Base-by-base conservation (phyloP, 2,888 invertebrate genomes). In the Cephus pygmeus region DNA sequence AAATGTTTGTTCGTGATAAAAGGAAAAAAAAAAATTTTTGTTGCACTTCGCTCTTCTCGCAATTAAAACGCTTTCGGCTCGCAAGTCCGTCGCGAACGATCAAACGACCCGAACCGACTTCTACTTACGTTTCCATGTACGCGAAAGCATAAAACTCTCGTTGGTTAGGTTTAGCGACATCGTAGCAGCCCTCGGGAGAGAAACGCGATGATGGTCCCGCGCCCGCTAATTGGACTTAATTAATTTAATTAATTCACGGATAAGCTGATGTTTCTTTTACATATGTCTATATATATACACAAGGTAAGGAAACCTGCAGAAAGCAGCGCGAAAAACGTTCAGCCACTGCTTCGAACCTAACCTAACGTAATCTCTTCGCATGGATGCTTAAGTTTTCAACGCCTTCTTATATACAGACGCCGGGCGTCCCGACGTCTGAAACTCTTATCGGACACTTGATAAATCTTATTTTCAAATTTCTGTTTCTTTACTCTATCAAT, bases 211-310 rank as follows among this genome's bases (percentile, higher is more conserved):
- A 69, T 12, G 6, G 31, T 30, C 30, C 33, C 69, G 69, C 74
- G 79, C 30, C 77, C 75, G 77, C 83, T 85, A 84, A 86, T 85
- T 86, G 81, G 84, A 81, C 84, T 84, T 84, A 81, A 85, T 86
- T 84, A 84, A 84, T 85, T 84, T 83, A 85, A 86, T 86, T 86
- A 85, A 86, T 85, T 83, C 79, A 78, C 80, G 81, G 84, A 83
- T 83, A 83, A 84, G 82, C 80, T 74, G 77, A 15, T 4, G 4
- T 35, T 34, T 40, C 40, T 40, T 15, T 4, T 11, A 36, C 4
- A 12, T 12, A 12, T 12, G 0, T n/a, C n/a, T 11, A 35, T 11
- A 36, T 36, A 36, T 12, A 36, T 12, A 36, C 1, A 12, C 12
- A 12, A 36, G 3, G 36, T 40, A 78, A 76, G 78, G 83, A 83